Conservation (phyloP, 2,113 vertebrate species). For the Aleadryas rufinucha region DNA sequence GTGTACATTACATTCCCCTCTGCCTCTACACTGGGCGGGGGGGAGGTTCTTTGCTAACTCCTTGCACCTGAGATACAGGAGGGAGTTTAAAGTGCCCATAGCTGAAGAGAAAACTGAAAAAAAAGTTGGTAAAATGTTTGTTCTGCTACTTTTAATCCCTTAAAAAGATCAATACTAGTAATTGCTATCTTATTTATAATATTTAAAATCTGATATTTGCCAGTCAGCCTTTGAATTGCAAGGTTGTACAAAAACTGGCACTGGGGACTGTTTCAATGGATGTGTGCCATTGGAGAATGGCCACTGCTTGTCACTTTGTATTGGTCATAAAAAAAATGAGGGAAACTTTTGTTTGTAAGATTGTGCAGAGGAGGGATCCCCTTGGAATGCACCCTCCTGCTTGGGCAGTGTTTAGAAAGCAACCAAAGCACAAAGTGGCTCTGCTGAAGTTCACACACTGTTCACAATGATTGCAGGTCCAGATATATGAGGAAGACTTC, state of each 20-base stretch:
- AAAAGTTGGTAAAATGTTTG: not conserved
- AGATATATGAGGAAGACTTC: conserved; percentile 80
- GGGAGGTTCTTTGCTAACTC: not conserved
- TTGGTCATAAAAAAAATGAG: not conserved
- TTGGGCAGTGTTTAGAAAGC: not conserved
- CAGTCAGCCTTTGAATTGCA: not conserved
- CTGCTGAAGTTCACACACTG: not conserved
- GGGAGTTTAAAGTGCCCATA: not conserved
- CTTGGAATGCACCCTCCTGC: not conserved
- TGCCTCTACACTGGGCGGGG: not conserved
- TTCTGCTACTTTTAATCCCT: not conserved
- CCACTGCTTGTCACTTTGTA: not conserved
- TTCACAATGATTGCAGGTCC: conserved; percentile 51
- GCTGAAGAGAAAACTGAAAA: not conserved
- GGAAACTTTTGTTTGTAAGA: not conserved
- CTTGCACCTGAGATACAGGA: not conserved
- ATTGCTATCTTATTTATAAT: not conserved
- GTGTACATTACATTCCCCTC: not conserved
- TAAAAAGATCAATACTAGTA: rapidly evolving
- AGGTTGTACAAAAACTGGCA: not conserved
- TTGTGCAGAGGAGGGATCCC: not conserved
- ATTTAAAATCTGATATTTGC: not conserved
- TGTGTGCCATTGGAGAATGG: not conserved
- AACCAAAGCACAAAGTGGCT: not conserved
- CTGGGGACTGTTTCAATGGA: not conserved